Base-by-base conservation (phyloP, 2,888 invertebrate genomes). In the Protophormia terraenovae region DNA sequence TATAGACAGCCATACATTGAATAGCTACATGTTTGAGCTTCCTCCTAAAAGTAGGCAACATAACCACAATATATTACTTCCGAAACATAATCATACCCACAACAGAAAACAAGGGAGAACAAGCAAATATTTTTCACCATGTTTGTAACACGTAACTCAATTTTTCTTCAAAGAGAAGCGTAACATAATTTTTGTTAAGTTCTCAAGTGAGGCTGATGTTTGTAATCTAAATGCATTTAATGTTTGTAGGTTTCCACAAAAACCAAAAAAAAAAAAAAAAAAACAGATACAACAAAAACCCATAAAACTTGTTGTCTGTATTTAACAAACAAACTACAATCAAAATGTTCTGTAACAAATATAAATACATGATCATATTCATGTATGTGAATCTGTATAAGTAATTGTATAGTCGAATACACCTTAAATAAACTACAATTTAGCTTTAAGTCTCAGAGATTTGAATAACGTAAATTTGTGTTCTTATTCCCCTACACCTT, bases 241-340 rank as follows among this genome's bases (percentile, higher is more conserved):
- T 67, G 67, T 69, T 67, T 66, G 47, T 45, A 35, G 22, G 29
- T 58, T 67, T 67, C 27, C 69, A 53, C 29, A 66, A 73, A 66
- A 80, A 69, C 69, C 41, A 53, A 53, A 41, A 62, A 62, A 69
- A 53, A 53, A n/a, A n/a, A 53, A 53, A 41, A 62, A 62, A 69
- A 53, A 53, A n/a, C n/a, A n/a, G n/a, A n/a, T n/a, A n/a, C n/a
- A n/a, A n/a, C n/a, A n/a, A n/a, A n/a, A n/a, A n/a, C n/a, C 35
- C 60, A 41, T 66, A 62, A 75, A 75, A 69, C 75, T 81, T 69
- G 81, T 75, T 81, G 75, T 81, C 62, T 75, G n/a, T 75, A 69
- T 62, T 75, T 69, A 60, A 35, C 67, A 75, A n/a, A 69, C 69
- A 38, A 50, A 78, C 66, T 58, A 27, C 66, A 73, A 72, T 35